These are phyloP conservation scores for Atta colombica DNA, from an alignment of 1,140 invertebrate genomes.

Conservation along the genomic window DNA sequence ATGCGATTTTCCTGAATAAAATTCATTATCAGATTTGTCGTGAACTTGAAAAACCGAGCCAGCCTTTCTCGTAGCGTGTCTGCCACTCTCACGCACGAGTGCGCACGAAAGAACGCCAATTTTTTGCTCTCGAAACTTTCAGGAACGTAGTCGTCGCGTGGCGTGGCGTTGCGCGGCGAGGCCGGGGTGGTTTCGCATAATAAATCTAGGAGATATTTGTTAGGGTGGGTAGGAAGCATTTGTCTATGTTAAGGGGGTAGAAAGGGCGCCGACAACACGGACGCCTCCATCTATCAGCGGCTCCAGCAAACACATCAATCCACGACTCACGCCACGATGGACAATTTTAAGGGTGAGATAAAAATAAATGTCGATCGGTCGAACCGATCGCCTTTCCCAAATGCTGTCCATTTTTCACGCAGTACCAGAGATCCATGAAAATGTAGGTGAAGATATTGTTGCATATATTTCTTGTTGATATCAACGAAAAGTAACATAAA, in stretches of 20 bases:
- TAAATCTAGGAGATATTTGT: slow-evolving; percentile 85
- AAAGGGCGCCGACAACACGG: slow-evolving; percentile 81
- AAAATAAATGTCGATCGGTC: slow-evolving; percentile 75
- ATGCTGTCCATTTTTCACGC: slow-evolving; percentile 43
- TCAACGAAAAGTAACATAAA: too few relatives aligned
- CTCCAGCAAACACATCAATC: slow-evolving; percentile 83
- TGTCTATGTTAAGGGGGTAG: slow-evolving; percentile 81
- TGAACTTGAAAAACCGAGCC: slow-evolving; percentile 58
- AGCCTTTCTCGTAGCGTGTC: slow-evolving; percentile 68
- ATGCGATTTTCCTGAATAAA: slow-evolving; percentile 17
- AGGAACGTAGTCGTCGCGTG: slow-evolving; percentile 70
- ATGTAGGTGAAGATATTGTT: slow-evolving; percentile 13
- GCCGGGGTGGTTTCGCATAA: slow-evolving; percentile 81
- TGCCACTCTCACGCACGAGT: slow-evolving; percentile 67
- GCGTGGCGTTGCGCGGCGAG: slow-evolving; percentile 44
- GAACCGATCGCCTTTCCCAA: slow-evolving; percentile 22
- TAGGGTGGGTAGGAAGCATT: slow-evolving; percentile 81
- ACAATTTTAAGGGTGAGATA: slow-evolving; percentile 79
- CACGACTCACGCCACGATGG: slow-evolving; percentile 78
- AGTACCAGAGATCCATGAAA: slow-evolving; percentile 25
- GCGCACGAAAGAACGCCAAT: slow-evolving; percentile 75
- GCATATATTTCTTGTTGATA: not conserved
- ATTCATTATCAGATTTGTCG: slow-evolving; percentile 66
- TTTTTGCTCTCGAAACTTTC: slow-evolving; percentile 75
- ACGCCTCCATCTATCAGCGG: slow-evolving; percentile 83